A percentile compares a stretch with the other conserved stretches of the same genome.
Conservation (phyloP, 2,797 vertebrate genomes). For the Rhyacichthys aspro region DNA sequence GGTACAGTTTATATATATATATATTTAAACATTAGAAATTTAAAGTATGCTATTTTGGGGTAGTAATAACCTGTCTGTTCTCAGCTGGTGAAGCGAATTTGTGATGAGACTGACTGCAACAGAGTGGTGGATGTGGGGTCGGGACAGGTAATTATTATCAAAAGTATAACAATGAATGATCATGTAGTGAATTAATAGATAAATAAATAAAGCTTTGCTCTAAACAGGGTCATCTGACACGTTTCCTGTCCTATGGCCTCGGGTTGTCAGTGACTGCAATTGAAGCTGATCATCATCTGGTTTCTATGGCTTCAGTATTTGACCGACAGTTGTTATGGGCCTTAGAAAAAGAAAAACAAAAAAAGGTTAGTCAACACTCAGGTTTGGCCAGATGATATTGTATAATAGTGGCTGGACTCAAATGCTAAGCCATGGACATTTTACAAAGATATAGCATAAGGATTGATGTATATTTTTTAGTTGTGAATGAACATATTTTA, state of each 20-base stretch:
- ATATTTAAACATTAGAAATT: background rate
- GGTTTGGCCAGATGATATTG: background rate
- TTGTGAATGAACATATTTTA: no score
- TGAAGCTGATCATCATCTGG: constrained; percentile 84
- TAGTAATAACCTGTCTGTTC: background rate
- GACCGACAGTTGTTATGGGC: constrained; percentile 82
- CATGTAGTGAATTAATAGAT: no score
- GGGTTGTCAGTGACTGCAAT: constrained; percentile 86
- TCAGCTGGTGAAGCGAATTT: constrained; percentile 88
- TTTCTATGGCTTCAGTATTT: constrained; percentile 79
- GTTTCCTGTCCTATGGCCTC: constrained; percentile 88
- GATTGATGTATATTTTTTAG: no score
- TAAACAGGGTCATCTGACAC: constrained; percentile 89
- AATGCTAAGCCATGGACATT: no score
- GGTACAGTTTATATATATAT: constrained; percentile 47
- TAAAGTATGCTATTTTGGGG: background rate
- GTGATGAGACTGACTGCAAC: constrained; percentile 78
- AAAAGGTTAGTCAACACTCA: constrained; percentile 56
- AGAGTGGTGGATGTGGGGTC: constrained; percentile 90
- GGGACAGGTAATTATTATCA: constrained; percentile 85
- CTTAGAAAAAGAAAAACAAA: constrained; percentile 76
- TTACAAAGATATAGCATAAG: no score
- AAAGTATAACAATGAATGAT: background rate
- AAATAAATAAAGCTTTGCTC: background rate
- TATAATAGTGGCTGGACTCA: no score